Base-by-base conservation (phyloP, 2,113 vertebrate genomes). In the Melanotaenia duboulayi region DNA sequence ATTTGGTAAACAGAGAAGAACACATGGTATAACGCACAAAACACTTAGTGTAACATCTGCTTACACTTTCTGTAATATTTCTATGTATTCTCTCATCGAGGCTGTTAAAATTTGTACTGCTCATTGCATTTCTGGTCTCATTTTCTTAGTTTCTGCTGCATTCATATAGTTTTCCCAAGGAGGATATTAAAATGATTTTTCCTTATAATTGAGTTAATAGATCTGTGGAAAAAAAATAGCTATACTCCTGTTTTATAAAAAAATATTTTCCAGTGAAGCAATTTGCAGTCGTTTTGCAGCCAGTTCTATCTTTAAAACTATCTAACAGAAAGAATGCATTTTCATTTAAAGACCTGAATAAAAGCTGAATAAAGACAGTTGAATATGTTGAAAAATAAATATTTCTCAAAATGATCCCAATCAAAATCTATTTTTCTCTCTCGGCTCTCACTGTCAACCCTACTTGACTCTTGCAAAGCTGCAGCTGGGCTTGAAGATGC, bases 401-500 rank as follows among this genome's bases (percentile, higher is more conserved):
- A 11, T 54, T 42, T 80, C 50, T 74, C 7, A 16, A 70, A 79
- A 73, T 76, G 4, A 84, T 87, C 67, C 73, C 82, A 83, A 87
- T 89, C 76, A 84, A 80, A 80, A 66, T 56, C 44, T 76, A 44
- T 80, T 83, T 39, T 68, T 40, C 80, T 65, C 72, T 64, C 46
- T 67, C 48, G 57, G 71, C 68, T 68, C 70, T 84, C 32, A 74
- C 75, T 80, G 72, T 81, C 78, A 72, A 57, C 74, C 77, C 75
- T 37, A 70, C 77, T 88, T 70, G 63, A 83, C 74, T 81, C 57
- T 57, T 65, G 24, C 46, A 24, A 55, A 75, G 66, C 62, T 73
- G 72, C 82, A 83, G 84, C 80, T 90, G 89, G 65, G 32, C 49
- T 11, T 83, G 69, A 82, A 73, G 65, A 82, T 62, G 74, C 28